Evolutionary conservation across 2,797 vertebrate genomes (phyloP).

Genomic region (Muscicapa comitata): DNA sequence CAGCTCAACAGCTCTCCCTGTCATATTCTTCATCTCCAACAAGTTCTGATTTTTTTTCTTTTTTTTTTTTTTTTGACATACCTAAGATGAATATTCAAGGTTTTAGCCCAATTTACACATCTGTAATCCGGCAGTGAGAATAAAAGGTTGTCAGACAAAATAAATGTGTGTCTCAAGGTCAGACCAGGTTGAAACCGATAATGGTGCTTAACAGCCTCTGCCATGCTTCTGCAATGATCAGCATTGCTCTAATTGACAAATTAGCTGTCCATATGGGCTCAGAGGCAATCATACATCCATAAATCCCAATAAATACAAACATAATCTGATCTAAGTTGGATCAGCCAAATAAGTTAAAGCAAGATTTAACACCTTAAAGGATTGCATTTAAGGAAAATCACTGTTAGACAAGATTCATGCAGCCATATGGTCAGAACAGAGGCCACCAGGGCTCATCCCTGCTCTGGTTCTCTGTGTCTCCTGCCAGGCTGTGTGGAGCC

Average conservation of each 20-base stretch:
- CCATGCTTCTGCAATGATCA: conserved; percentile 54
- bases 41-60: not conserved
- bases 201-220: conserved; percentile 63
- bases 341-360: conserved; percentile 72
- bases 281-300: conserved; percentile 72
- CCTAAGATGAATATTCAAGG: conserved; percentile 70
- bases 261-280: conserved; percentile 72
- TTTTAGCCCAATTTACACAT: conserved; percentile 63
- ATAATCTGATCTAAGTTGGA: conserved; percentile 76
- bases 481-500: accelerated
- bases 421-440: not conserved
- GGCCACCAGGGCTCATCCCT: not conserved
- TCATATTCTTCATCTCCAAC: conserved; percentile 38
- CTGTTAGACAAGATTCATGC: conserved; percentile 19
- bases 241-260: conserved; percentile 75
- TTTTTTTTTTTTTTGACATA: not conserved
- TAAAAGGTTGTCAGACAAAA: conserved; percentile 72
- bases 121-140: conserved; percentile 66
- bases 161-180: conserved; percentile 72
- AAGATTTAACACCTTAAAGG: conserved; percentile 69
- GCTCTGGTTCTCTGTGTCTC: accelerated
- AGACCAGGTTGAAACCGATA: conserved; percentile 67
- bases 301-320: conserved; percentile 76
- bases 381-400: conserved; percentile 55
- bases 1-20: not conserved